These are phyloP conservation scores for Enteromius thamalakanensis DNA, from an alignment of 2,797 vertebrate species.

Conservation along the genomic window DNA sequence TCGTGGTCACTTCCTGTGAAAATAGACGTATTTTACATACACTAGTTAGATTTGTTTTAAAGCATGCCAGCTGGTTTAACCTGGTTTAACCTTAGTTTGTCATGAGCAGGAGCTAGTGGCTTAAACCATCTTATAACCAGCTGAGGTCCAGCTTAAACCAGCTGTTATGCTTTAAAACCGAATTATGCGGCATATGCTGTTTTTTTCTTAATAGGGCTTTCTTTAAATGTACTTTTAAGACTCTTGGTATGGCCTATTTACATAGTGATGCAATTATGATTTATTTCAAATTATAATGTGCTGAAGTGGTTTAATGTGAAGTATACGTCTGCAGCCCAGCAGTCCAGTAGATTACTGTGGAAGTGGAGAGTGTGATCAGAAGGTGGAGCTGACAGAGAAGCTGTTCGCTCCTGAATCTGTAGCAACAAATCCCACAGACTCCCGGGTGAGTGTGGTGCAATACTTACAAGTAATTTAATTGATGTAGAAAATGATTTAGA, in stretches of 20 bases:
- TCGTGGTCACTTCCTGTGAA: no score
- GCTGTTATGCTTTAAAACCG: not conserved
- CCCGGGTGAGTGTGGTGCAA: constrained; percentile 31
- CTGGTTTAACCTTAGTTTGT: not conserved
- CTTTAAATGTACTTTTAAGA: not conserved
- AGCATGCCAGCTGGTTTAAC: not conserved
- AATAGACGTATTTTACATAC: not conserved
- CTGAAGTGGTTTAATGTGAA: constrained; percentile 19
- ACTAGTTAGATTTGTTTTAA: not conserved
- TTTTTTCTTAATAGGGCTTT: not conserved
- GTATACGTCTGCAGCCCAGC: constrained; percentile 73
- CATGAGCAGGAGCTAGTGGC: not conserved
- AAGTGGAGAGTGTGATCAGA: constrained; percentile 63
- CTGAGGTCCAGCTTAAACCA: not conserved
- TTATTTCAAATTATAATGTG: not conserved
- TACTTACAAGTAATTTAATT: not conserved
- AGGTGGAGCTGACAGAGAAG: constrained; percentile 85
- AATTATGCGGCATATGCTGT: not conserved
- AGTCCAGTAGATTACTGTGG: constrained; percentile 76
- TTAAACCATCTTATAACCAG: not conserved
- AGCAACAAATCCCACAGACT: constrained; percentile 70
- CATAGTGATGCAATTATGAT: not conserved
- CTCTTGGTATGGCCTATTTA: not conserved
- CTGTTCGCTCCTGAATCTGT: constrained; percentile 84
- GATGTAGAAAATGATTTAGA: not conserved